These are phyloP conservation scores for Thunnus maccoyii DNA, from an alignment of 2,113 vertebrate genomes.

Conservation along the genomic window DNA sequence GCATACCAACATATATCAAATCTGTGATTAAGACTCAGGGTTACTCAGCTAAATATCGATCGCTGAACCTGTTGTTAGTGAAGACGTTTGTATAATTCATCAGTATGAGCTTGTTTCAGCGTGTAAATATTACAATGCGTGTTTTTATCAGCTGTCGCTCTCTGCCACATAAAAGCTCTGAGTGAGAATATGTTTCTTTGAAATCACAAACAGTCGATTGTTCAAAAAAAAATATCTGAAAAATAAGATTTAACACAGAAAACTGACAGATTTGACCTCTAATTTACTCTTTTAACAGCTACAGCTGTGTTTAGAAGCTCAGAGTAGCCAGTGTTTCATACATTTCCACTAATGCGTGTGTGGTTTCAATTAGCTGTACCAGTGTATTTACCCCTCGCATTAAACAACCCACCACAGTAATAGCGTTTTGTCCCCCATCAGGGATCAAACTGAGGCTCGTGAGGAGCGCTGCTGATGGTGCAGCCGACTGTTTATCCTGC, in stretches of 20 bases:
- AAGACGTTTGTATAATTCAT: conserved; percentile 34
- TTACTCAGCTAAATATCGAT: conserved; percentile 20
- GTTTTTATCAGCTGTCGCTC: conserved; percentile 38
- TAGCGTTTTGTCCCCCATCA: conserved; percentile 11
- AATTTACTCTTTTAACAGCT: neutral
- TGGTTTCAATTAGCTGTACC: conserved; percentile 2
- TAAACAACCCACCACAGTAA: conserved; percentile 22
- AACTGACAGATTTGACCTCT: neutral
- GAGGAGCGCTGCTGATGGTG: conserved; percentile 43
- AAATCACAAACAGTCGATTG: conserved; percentile 7
- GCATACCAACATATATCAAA: conserved; percentile 32
- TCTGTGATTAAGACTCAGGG: conserved; percentile 26
- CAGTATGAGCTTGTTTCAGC: conserved; percentile 23
- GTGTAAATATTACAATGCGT: neutral
- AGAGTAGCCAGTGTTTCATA: neutral
- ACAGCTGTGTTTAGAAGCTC: conserved; percentile 2
- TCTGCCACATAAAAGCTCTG: neutral
- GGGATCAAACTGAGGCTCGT: conserved; percentile 4
- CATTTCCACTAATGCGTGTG: conserved; percentile 10
- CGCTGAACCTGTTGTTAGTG: neutral
- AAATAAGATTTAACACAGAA: conserved; percentile 2
- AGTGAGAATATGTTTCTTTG: conserved; percentile 29
- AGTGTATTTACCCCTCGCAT: neutral
- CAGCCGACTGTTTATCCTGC: conserved; percentile 8
- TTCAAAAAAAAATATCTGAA: conserved; percentile 5